Conservation (phyloP, 2,888 invertebrate species). For the Hybos culiciformis region DNA sequence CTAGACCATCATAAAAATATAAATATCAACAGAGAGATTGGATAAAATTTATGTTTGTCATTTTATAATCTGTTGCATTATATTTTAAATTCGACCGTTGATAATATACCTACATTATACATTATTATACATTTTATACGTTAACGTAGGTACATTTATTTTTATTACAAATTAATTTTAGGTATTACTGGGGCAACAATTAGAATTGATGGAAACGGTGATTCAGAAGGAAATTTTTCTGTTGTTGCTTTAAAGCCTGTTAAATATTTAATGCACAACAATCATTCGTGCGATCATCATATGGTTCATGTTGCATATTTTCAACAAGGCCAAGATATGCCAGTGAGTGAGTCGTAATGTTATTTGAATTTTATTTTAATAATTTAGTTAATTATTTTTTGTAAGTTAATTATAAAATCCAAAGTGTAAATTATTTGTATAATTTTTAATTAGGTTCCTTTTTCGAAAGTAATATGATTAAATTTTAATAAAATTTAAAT, state of each 20-base stretch:
- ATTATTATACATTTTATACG: slow-evolving; percentile 4
- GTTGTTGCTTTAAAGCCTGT: slow-evolving; percentile 64
- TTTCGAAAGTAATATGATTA: too few relatives aligned
- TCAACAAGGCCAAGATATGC: slow-evolving; percentile 58
- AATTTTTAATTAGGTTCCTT: too few relatives aligned
- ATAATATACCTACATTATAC: too few relatives aligned
- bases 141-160: slow-evolving; percentile 1
- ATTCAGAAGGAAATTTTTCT: slow-evolving; percentile 95
- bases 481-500: too few relatives aligned
- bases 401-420: too few relatives aligned
- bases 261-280: slow-evolving; percentile 34
- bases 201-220: slow-evolving; percentile 80
- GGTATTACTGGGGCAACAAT: slow-evolving; percentile 92
- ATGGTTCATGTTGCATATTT: slow-evolving; percentile 79
- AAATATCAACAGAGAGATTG: too few relatives aligned
- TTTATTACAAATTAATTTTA: slow-evolving; percentile 29
- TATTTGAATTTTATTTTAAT: slow-evolving; percentile 20
- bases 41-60: too few relatives aligned
- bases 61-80: too few relatives aligned
- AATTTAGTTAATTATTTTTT: too few relatives aligned
- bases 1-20: too few relatives aligned
- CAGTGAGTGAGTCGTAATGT: slow-evolving; percentile 56
- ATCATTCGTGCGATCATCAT: slow-evolving; percentile 57
- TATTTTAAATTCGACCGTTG: too few relatives aligned
- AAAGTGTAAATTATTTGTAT: too few relatives aligned